Base-by-base conservation (phyloP, 2,888 invertebrate species). In the Drosophila ustulata region DNA sequence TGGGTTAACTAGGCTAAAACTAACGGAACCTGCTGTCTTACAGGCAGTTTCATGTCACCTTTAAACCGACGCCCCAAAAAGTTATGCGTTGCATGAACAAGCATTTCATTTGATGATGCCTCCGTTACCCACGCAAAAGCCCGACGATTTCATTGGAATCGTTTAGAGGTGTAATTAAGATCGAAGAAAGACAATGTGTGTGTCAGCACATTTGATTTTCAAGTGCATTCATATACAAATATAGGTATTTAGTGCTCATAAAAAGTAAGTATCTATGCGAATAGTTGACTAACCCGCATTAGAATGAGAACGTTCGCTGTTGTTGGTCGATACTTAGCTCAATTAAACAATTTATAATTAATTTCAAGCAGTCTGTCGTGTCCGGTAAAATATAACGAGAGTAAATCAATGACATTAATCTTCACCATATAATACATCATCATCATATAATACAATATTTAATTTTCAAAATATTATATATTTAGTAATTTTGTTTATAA, bases 131-230 rank as follows among this genome's bases (percentile, higher is more conserved):
- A 77, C 79, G 58, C 75, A 39, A 18, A 18, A 26, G 5, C 9
- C 5, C 26, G n/a, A 37, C 18, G 13, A 26, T 30, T 69, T 63
- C 47, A 58, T 52, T 45, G 43, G 39, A 43, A 77, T 39, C 71
- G 64, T 69, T 83, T 83, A 73, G 64, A 39, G 55, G 25, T 43
- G 61, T 68, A 65, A 79, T 83, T 85, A 85, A 85, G 70, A 65
- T 64, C 13, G 32, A 13, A 32, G 46, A 18, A 6, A 13, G 26
- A 11, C 11, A 11, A 26, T 4, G 28, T 13, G 47, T 26, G 13
- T 28, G 47, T 13, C 3, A 8, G 34, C 34, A 23, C 11, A 34
- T n/a, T 34, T 4, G 0, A 13, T n/a, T 13, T 39, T 52, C 52
- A 55, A 50, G 37, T 55, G 59, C 7, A 39, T n/a, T 23, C 11